phyloP scores from a whole-genome alignment of 2,797 vertebrate genomes.

The Capromys pilorides region DNA sequence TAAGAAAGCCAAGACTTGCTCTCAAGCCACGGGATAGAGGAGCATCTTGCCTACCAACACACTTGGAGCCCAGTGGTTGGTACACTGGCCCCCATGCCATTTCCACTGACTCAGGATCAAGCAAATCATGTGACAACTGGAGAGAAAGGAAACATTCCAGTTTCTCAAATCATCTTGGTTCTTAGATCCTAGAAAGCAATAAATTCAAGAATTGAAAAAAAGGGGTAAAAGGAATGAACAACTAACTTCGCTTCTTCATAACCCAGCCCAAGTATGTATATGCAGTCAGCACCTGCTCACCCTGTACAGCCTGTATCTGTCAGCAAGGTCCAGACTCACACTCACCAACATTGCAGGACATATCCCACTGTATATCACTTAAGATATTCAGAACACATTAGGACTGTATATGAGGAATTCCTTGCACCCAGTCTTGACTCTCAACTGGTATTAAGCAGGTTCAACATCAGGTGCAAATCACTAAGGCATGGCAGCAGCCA shows the following conservation, averaged over 20 bases:
- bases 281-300: background rate
- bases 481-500: background rate
- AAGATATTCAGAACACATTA: background rate
- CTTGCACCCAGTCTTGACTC: conserved; percentile 2
- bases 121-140: background rate
- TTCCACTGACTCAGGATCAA: conserved; percentile 34
- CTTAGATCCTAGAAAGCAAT: conserved; percentile 50
- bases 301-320: background rate
- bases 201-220: conserved; percentile 42
- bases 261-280: background rate
- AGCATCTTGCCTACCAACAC: background rate
- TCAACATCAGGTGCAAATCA: conserved; percentile 23
- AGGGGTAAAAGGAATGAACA: conserved; percentile 28
- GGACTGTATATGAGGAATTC: conserved; percentile 39
- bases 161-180: conserved; percentile 51
- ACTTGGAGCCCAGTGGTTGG: background rate
- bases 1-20: background rate
- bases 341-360: background rate
- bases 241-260: conserved; percentile 17
- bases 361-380: background rate
- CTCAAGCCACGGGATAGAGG: background rate
- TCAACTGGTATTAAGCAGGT: conserved; percentile 39
- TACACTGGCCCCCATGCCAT: background rate
- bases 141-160: conserved; percentile 48
- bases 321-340: conserved; percentile 8